Evolutionary conservation across 2,888 invertebrate genomes (phyloP), one percentile per base, ranked within the genome.

Genomic region (Sipha maydis): DNA sequence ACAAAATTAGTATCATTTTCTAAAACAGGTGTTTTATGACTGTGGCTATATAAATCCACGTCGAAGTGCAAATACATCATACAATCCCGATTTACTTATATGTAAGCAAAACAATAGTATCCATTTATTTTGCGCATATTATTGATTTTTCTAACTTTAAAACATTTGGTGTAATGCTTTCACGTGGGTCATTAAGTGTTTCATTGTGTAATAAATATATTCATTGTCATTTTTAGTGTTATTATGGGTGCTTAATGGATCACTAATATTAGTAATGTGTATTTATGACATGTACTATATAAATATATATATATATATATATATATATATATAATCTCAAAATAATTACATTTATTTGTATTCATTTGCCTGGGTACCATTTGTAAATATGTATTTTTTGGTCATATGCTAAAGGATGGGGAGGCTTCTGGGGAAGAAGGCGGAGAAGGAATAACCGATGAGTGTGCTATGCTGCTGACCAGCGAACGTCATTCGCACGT

Each of bases 391-490:
- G 73, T 88, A 86, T 75, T 88, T 88, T 88, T 88, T 88, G 71
- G 73, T 88, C 86, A 88, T 80, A 41, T 88, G 61, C 86, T 80
- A 80, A 86, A 94, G 91, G 94, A 91, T 34, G 91, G 91, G 90
- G 91, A 91, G 89, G 91, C 91, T 79, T 91, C 90, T 83, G 79
- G 93, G 90, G 93, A 94, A 91, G 93, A 92, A 91, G 94, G 93
- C 91, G 93, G 93, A 90, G 93, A 93, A 90, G 94, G 94, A 92
- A 94, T 95, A 89, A 95, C 95, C 89, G 95, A 95, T 92, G 95
- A 95, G 92, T 94, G 94, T 91, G 95, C 95, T 90, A 95, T 95
- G 92, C 93, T 95, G 91, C 93, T 95, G 90, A 92, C 92, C 90
- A 91, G 89, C 76, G 90, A 83, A 79, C 88, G 89, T 56, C 89